phyloP scores from a whole-genome alignment of 92 coral and sea anemone species.

The Chrysogorgia sp. region DNA sequence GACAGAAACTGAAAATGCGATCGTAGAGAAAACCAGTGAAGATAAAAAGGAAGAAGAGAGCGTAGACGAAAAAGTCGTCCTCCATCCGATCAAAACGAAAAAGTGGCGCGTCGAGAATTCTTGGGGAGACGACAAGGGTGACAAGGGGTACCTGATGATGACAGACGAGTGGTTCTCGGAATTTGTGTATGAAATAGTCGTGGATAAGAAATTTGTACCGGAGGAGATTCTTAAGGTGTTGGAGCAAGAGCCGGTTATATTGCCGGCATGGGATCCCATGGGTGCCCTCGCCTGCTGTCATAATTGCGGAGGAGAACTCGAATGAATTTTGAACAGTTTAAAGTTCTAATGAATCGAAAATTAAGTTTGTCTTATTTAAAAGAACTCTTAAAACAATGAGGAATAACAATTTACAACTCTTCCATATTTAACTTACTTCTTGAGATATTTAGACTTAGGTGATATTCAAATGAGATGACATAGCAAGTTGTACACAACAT shows the following conservation, averaged over 20 bases:
- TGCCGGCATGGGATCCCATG: constrained; percentile 99
- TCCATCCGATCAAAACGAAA: constrained; percentile 72
- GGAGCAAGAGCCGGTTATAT: constrained; percentile 71
- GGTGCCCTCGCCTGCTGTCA: constrained; percentile 94
- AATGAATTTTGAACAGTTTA: background rate
- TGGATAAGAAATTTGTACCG: constrained; percentile 91
- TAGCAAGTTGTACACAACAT: too few species aligned
- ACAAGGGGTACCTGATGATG: constrained; percentile 94
- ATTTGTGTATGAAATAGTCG: constrained; percentile 92
- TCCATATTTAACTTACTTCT: too few species aligned
- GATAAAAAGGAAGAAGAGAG: constrained; percentile 42
- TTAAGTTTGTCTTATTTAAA: too few species aligned
- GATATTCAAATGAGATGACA: too few species aligned
- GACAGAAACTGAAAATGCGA: background rate
- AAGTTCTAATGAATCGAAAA: too few species aligned
- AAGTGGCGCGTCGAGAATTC: constrained; percentile 99
- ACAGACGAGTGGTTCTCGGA: constrained; percentile 93
- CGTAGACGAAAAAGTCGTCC: constrained; percentile 46
- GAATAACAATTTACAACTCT: too few species aligned
- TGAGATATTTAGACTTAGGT: too few species aligned
- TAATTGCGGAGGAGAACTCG: background rate
- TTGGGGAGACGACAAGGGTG: constrained; percentile 97
- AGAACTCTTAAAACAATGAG: too few species aligned
- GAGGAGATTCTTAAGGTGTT: constrained; percentile 72
- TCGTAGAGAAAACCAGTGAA: constrained; percentile 9